These are phyloP conservation scores for Troides helena DNA, from an alignment of 2,888 invertebrate species.

Conservation along the genomic window DNA sequence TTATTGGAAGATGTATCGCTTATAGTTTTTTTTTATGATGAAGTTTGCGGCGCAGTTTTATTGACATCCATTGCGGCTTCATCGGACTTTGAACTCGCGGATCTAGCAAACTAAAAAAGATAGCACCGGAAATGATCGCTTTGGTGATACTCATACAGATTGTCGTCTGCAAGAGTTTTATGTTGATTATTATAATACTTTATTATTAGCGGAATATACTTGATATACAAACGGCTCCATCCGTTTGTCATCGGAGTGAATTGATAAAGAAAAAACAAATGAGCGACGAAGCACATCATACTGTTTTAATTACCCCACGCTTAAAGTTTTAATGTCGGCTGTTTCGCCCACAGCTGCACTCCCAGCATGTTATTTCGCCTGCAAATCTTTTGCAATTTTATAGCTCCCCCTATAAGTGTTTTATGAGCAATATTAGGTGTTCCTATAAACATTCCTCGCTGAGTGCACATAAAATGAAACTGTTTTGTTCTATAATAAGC, in stretches of 20 bases:
- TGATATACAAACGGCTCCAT: too few relatives aligned
- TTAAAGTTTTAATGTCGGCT: slow-evolving; percentile 27
- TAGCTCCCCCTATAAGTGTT: slow-evolving; percentile 45
- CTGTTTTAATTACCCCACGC: slow-evolving; percentile 27
- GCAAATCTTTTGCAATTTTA: slow-evolving; percentile 62
- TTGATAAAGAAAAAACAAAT: slow-evolving; percentile 7
- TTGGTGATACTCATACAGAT: too few relatives aligned
- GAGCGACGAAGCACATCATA: slow-evolving; percentile 8
- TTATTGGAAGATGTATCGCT: too few relatives aligned
- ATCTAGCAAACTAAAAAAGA: too few relatives aligned
- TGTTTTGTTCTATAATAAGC: slow-evolving; percentile 42
- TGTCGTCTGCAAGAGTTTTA: too few relatives aligned
- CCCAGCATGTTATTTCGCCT: slow-evolving; percentile 38
- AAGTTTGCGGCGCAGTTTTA: too few relatives aligned
- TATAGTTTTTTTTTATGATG: too few relatives aligned
- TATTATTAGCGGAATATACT: too few relatives aligned
- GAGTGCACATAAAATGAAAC: slow-evolving; percentile 38
- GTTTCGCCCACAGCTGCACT: slow-evolving; percentile 46
- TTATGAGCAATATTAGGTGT: slow-evolving; percentile 46
- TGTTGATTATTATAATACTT: too few relatives aligned
- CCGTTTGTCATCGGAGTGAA: background rate
- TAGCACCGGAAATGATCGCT: too few relatives aligned
- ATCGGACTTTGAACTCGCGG: too few relatives aligned
- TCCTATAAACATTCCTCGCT: slow-evolving; percentile 58
- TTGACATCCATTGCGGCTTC: too few relatives aligned